Base-by-base conservation (phyloP, 1,140 invertebrate genomes). In the Hermatobates lingyangjiaoensis region DNA sequence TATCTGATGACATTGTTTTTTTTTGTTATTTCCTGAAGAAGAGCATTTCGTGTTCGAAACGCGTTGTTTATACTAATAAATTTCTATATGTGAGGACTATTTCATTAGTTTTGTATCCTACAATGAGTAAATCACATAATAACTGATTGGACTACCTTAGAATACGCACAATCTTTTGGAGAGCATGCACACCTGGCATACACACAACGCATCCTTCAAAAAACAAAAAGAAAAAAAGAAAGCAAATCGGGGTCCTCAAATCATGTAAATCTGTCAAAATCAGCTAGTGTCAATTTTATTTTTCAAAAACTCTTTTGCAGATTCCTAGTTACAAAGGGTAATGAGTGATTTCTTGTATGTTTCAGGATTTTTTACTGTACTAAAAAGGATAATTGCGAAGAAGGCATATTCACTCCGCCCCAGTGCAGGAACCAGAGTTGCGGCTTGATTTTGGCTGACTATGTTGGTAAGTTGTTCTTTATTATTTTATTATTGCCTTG, bases 371-470 rank as follows among this genome's bases (percentile, higher is more conserved):
- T 44, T 27, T 14, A 40, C 24, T 27, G n/a, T 12, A 23, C 38
- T 39, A 27, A 44, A n/a, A 4, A 34, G 25, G 5, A 38, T 2
- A 18, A 39, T 4, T 44, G 45, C 24, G 34, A 51, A 34, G 18
- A 39, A 28, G 39, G 30, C 14, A 4, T 48, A n/a, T 40, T 27
- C 49, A 27, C 40, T 28, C 47, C 52, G 10, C 20, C 26, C 2
- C 15, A 25, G 27, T 53, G 52, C 21, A 23, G 15, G 2, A n/a
- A 27, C 14, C 51, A n/a, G 18, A 25, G n/a, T 3, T 56, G 54
- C 38, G 42, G 54, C 3, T 15, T 46, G 27, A 45, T 52, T 3
- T 38, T 51, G 2, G 27, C 54, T 45, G 24, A 34, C 12, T 42
- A 47, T 28, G 3, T 30, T 42, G 44, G 53, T 54, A 45, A 26